A percentile compares a stretch with the other conserved stretches of the same genome.
These are phyloP conservation scores for Plagodis dolabraria DNA, from an alignment of 2,888 invertebrate species.

Conservation along the genomic window DNA sequence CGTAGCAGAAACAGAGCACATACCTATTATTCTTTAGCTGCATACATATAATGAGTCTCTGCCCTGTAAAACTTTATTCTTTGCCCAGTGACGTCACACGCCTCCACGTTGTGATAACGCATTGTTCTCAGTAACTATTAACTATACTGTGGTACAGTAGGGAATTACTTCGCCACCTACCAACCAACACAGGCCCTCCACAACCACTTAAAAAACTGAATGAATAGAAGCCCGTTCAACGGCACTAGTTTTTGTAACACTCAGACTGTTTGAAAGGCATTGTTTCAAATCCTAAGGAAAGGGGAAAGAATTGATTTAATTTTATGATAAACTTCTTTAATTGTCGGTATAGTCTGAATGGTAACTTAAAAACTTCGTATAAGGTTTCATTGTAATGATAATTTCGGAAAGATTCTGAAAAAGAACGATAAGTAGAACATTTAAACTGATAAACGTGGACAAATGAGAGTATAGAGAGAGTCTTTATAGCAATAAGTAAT, in stretches of 20 bases:
- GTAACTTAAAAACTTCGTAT: too few species aligned
- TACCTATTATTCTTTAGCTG: too few species aligned
- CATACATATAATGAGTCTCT: too few species aligned
- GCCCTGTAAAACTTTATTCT: slow-evolving; percentile 22
- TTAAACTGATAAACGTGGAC: too few species aligned
- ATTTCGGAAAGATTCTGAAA: too few species aligned
- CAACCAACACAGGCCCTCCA: slow-evolving; percentile 46
- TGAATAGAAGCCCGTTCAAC: slow-evolving; percentile 42
- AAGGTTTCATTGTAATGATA: too few species aligned
- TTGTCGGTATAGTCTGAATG: too few species aligned
- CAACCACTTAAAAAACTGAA: slow-evolving; percentile 46
- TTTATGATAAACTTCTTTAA: background rate
- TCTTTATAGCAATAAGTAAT: too few species aligned
- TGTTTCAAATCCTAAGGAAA: slow-evolving; percentile 20
- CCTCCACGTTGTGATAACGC: slow-evolving; percentile 55
- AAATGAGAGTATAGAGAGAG: too few species aligned
- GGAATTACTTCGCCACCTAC: slow-evolving; percentile 52
- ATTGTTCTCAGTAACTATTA: slow-evolving; percentile 49
- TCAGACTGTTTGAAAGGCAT: slow-evolving; percentile 37
- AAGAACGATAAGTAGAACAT: too few species aligned
- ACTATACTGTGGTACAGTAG: slow-evolving; percentile 36
- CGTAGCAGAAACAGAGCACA: too few species aligned
- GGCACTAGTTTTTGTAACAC: slow-evolving; percentile 36
- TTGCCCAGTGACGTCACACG: slow-evolving; percentile 35
- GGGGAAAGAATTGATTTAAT: slow-evolving; percentile 3